Evolutionary conservation across 2,797 vertebrate genomes (phyloP), one percentile per base, ranked within the genome.

Genomic region (Callimico goeldii): DNA sequence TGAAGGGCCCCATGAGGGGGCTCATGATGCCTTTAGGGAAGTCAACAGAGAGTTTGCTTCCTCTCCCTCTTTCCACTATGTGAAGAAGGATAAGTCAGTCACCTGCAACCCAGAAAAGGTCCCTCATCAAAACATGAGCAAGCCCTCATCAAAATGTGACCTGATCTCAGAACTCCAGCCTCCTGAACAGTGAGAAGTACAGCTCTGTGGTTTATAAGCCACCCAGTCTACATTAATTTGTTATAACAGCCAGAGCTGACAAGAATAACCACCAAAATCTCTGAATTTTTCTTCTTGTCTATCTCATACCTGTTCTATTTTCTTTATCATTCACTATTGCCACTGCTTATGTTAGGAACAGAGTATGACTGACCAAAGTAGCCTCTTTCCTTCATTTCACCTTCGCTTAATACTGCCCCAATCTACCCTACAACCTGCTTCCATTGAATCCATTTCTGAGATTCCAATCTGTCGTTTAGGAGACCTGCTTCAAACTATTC

Each of bases 291-390:
- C 22, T 95, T 79, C 52, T 48, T 64, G 0, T 46, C 33, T 8
- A 39, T 5, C 4, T 84, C 43, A 1, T 17, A 0, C 19, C 50
- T 52, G 19, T 8, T 55, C 19, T 55, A 7, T 89, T 33, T 55
- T 67, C 7, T 43, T 48, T 9, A 1, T 43, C 24, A 58, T 79
- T 55, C 83, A 19, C 2, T 7, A 1, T 14, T 2, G 3, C 8
- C 28, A 5, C 33, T 52, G 14, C 7, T 67, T 15, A 70, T 4
- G 7, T 73, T 20, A 73, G 39, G 67, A 41, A 5, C 5, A 36
- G 12, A 46, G 7, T n/a, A 1, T 43, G 5, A 15, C 3, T 15
- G 48, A 75, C 1, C 12, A 46, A 4, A 1, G 5, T 17, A 41
- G 20, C 12, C 0, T 64, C 8, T 41, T 46, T 41, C 24, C 33